Base-by-base conservation (phyloP, 2,888 invertebrate genomes). In the Arctia plantaginis region DNA sequence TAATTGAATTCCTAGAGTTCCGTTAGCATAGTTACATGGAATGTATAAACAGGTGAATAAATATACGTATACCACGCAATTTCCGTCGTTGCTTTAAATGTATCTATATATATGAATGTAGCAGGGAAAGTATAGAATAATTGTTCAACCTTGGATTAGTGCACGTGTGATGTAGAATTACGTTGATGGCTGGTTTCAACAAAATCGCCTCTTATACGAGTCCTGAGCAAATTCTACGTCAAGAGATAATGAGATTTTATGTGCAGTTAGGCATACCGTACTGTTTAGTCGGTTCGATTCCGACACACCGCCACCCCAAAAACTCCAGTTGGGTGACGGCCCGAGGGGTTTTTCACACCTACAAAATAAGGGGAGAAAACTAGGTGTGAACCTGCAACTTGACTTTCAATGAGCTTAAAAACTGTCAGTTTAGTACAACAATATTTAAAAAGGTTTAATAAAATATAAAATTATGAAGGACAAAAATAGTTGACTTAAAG, bases 1-100 rank as follows among this genome's bases (percentile, higher is more conserved):
- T 80, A 75, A 80, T 81, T 76, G 51, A 72, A 76, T 82, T 66
- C 64, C 70, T 69, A 10, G 55, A 47, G n/a, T 66, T 68, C 47
- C 51, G 39, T 35, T 51, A 27, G 20, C 44, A 67, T 72, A 67
- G 72, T 73, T 67, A 47, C 27, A 39, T 64, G 65, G 20, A 27
- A 47, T 47, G 47, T 47, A 39, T 67, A 30, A 67, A 47, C 27
- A 67, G 18, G 10, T 41, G n/a, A 10, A n/a, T 55, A 55, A n/a
- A 44, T 62, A 67, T 44, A 20, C 30, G 20, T 67, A 47, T 47
- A 6, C 12, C 30, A 33, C 30, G 23, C 62, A 62, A 30, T 62
- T 30, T 30, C 18, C 18, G 15, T 2, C 1, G 62, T 13, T 62
- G 7, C 30, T 10, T 23, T 6, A 12, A 55, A 13, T 62, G 30